Percentiles rank a stretch among this genome's conserved stretches.
These are phyloP conservation scores for Hypsibius dujardini DNA, from an alignment of 1,140 invertebrate species.

Conservation along the genomic window DNA sequence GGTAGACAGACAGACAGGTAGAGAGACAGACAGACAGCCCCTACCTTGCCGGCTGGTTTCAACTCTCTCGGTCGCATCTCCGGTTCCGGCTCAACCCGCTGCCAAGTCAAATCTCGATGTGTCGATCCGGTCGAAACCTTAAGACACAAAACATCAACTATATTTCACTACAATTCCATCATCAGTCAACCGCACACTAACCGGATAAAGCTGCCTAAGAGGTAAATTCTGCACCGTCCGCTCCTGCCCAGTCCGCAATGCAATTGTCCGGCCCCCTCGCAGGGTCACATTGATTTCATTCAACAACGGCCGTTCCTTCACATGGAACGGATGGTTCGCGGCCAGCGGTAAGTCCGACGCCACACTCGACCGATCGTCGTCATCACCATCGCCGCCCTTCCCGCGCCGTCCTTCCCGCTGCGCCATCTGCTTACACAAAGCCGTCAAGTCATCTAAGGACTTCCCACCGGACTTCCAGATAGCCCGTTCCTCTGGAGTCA, in stretches of 20 bases:
- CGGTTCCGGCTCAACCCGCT: constrained; percentile 24
- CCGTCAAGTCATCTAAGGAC: constrained; percentile 8
- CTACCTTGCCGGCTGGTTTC: too few species aligned
- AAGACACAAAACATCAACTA: too few species aligned
- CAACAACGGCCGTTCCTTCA: constrained; percentile 20
- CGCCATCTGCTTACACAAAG: not conserved
- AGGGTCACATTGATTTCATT: constrained; percentile 17
- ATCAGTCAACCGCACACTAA: too few species aligned
- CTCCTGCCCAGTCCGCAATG: not conserved
- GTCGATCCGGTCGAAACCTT: constrained; percentile 18
- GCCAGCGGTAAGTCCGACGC: not conserved
- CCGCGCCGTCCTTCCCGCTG: not conserved
- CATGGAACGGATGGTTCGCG: constrained; percentile 20
- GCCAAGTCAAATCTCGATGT: constrained; percentile 18
- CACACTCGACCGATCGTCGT: constrained; percentile 1
- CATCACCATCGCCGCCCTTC: constrained; percentile 1
- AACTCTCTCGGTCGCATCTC: not conserved
- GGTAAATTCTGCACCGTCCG: too few species aligned
- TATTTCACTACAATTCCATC: too few species aligned
- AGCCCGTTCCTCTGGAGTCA: not conserved
- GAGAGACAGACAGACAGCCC: too few species aligned
- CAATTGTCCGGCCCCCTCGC: not conserved
- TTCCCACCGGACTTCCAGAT: not conserved
- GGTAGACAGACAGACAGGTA: too few species aligned
- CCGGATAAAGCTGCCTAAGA: constrained; percentile 16